A percentile compares a stretch with the other conserved stretches of the same genome.
Conservation (phyloP, 2,797 vertebrate species). For the Pyrocephalus nanus region DNA sequence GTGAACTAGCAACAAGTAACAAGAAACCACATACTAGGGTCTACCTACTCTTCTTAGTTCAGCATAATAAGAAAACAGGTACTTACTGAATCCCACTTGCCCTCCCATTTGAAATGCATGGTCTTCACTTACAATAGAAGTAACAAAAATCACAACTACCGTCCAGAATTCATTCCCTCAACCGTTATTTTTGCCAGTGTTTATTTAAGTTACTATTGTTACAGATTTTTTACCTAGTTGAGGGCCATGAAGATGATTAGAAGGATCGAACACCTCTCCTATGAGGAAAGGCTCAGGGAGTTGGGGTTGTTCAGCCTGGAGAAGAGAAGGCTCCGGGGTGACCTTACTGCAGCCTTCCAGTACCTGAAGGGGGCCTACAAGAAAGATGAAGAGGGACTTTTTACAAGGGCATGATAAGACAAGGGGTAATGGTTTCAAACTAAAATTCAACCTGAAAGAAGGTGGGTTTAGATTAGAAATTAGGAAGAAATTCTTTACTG, state of each 20-base stretch:
- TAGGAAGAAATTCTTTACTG: background rate
- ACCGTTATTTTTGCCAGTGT: background rate
- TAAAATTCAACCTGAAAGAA: background rate
- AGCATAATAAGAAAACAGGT: background rate
- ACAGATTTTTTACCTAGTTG: background rate
- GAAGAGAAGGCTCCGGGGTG: background rate
- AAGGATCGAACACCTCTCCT: background rate
- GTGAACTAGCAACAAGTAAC: background rate
- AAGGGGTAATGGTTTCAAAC: background rate
- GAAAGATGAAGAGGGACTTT: background rate
- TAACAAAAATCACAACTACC: background rate
- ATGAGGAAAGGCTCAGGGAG: conserved; percentile 17
- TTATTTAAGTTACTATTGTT: background rate
- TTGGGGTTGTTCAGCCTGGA: background rate
- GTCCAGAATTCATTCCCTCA: background rate
- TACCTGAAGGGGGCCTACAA: conserved; percentile 4
- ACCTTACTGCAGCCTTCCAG: conserved; percentile 16
- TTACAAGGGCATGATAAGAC: background rate
- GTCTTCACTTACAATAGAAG: background rate
- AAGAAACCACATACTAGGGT: background rate
- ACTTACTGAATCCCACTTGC: background rate
- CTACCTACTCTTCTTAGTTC: background rate
- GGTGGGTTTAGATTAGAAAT: background rate
- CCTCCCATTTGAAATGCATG: background rate
- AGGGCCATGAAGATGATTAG: conserved; percentile 12